Conservation (phyloP, 2,113 vertebrate genomes). For the Pterocles burchelli region DNA sequence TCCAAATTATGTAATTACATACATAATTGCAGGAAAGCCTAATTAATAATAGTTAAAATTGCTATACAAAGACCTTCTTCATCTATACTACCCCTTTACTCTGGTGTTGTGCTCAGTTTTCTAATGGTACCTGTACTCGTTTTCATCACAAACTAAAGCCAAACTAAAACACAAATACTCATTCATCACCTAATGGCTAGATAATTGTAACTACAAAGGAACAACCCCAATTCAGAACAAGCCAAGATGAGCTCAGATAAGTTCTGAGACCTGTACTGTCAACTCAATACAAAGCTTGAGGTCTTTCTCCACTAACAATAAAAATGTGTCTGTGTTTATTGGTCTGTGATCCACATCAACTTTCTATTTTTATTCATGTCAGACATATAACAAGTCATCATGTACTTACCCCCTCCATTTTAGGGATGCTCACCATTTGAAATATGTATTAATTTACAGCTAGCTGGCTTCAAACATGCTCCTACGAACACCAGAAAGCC, state of each 20-base stretch:
- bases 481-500: not conserved
- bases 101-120: not conserved
- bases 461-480: not conserved
- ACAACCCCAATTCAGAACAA: not conserved
- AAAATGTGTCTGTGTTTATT: not conserved
- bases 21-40: not conserved
- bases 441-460: not conserved
- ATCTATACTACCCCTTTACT: not conserved
- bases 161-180: not conserved
- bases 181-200: not conserved
- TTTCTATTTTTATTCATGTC: not conserved
- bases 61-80: not conserved
- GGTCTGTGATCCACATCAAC: not conserved
- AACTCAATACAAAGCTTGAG: not conserved
- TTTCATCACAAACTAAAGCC: not conserved
- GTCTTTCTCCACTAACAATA: not conserved
- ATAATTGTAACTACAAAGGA: not conserved
- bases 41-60: not conserved
- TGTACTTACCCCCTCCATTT: not conserved
- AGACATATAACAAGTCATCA: not conserved
- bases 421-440: not conserved
- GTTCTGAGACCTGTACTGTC: not conserved
- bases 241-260: not conserved
- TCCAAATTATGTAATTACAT: not conserved
- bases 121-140: not conserved